These are phyloP conservation scores for Gambusia holbrooki DNA, from an alignment of 2,113 vertebrate species.

Conservation along the genomic window DNA sequence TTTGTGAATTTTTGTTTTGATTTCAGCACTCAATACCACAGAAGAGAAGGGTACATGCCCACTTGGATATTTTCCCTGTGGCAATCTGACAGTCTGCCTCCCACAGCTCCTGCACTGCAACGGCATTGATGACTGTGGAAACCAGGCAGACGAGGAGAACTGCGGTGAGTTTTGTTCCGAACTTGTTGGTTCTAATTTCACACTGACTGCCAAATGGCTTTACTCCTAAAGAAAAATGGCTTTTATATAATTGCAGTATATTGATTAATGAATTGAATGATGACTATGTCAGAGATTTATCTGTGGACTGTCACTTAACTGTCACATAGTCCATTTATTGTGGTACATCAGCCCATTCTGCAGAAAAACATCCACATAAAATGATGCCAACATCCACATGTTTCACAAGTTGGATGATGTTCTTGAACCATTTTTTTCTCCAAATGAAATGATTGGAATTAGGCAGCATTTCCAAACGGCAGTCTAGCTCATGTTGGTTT, in stretches of 20 bases:
- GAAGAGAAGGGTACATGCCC: slow-evolving; percentile 80
- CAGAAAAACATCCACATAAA: too few relatives aligned
- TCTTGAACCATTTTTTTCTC: too few relatives aligned
- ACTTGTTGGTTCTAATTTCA: neutral
- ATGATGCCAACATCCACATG: too few relatives aligned
- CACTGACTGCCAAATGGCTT: neutral
- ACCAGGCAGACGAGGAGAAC: slow-evolving; percentile 90
- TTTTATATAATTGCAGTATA: neutral
- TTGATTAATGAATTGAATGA: too few relatives aligned
- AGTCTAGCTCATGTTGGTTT: neutral
- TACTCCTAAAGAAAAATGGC: neutral
- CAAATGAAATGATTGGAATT: too few relatives aligned
- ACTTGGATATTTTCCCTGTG: slow-evolving; percentile 94
- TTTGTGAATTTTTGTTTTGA: slow-evolving; percentile 56
- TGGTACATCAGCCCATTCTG: too few relatives aligned
- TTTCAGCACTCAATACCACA: slow-evolving; percentile 72
- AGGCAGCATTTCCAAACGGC: neutral
- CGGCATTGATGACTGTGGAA: slow-evolving; percentile 92
- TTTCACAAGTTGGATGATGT: too few relatives aligned
- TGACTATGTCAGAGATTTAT: too few relatives aligned
- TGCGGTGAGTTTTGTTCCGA: slow-evolving; percentile 84
- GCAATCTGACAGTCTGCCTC: slow-evolving; percentile 89
- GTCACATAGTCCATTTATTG: too few relatives aligned
- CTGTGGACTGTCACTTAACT: too few relatives aligned
- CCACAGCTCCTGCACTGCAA: slow-evolving; percentile 95